Base-by-base conservation (phyloP, 2,113 vertebrate species). In the Hippopotamus amphibius region DNA sequence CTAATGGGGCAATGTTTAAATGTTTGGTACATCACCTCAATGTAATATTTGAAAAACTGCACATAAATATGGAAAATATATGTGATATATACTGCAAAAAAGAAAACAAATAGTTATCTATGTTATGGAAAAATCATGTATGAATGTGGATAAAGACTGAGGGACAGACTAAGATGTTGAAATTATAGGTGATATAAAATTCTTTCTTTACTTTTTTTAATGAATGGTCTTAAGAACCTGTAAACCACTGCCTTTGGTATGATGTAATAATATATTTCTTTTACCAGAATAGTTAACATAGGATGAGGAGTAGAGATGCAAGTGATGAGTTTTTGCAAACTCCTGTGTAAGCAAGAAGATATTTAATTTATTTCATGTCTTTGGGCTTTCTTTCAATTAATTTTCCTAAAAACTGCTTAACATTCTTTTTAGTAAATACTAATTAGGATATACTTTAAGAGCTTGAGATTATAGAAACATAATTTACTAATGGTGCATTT, bases 281-380 rank as follows among this genome's bases (percentile, higher is more conserved):
- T 72, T 55, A 12, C 46, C 6, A 69, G 46, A 93, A 22, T 4
- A 37, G 13, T 88, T 93, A 89, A 30, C 6, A 57, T 21, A 89
- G 13, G 24, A 53, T 66, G 4, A 50, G 26, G n/a, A 90, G 37
- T 33, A 69, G 14, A 59, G 3, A 69, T 37, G 6, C 21, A 88
- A n/a, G 6, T 43, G 9, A 74, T 26, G 13, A 63, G 8, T 65
- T 84, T 94, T 48, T 69, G n/a, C 33, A 13, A 83, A 94, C 87
- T 69, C 53, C 69, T 46, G 2, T 65, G 11, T 83, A 63, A 92
- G 72, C 33, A 95, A 76, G 15, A 89, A 84, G 19, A 43, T 55
- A 1, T 57, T 82, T 83, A 68, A 57, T 94, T 93, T 95, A 95
- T 59, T 94, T 96, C n/a, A 61, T 59, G n/a, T 80, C 80, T 88